phyloP scores from a whole-genome alignment of 2,888 invertebrate genomes.

The Clostera curtula region DNA sequence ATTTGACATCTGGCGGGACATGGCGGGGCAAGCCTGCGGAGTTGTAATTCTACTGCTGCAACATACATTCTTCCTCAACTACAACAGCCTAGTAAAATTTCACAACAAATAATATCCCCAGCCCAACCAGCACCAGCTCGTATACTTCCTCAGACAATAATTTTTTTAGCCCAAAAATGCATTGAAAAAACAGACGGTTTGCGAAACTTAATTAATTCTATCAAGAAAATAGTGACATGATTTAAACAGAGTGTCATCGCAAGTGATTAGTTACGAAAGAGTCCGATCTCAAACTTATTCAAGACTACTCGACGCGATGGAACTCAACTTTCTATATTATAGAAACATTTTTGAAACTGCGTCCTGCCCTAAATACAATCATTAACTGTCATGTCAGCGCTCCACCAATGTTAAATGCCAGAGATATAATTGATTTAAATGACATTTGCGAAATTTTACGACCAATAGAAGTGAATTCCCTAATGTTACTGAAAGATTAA shows the following conservation, averaged over 20 bases:
- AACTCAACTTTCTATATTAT: slow-evolving; percentile 2
- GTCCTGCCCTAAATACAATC: slow-evolving; percentile 1
- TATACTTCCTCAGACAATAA: slow-evolving; percentile 2
- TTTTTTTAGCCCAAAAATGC: not conserved
- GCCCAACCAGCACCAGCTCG: slow-evolving; percentile 7
- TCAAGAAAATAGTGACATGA: slow-evolving; percentile 1
- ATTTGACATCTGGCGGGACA: too few species aligned
- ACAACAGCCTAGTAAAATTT: slow-evolving; percentile 7
- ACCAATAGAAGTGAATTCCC: slow-evolving; percentile 7
- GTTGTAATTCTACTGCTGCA: slow-evolving; percentile 7
- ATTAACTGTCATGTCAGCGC: slow-evolving; percentile 1
- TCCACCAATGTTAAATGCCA: slow-evolving; percentile 1
- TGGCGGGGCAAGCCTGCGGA: too few species aligned
- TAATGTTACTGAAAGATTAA: too few species aligned
- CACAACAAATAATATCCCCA: slow-evolving; percentile 6
- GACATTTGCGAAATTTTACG: slow-evolving; percentile 5
- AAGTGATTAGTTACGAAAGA: slow-evolving; percentile 2
- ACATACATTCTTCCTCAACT: slow-evolving; percentile 5
- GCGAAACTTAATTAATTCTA: not conserved
- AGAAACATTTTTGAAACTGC: slow-evolving; percentile 3
- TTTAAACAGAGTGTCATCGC: slow-evolving; percentile 2
- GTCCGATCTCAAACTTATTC: not conserved
- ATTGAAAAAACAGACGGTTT: not conserved
- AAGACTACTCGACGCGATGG: not conserved
- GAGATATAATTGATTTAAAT: slow-evolving; percentile 3